Base-by-base conservation (phyloP, 37 sponge, comb jelly and placozoan genomes). In the Chondrosia reniformis region DNA sequence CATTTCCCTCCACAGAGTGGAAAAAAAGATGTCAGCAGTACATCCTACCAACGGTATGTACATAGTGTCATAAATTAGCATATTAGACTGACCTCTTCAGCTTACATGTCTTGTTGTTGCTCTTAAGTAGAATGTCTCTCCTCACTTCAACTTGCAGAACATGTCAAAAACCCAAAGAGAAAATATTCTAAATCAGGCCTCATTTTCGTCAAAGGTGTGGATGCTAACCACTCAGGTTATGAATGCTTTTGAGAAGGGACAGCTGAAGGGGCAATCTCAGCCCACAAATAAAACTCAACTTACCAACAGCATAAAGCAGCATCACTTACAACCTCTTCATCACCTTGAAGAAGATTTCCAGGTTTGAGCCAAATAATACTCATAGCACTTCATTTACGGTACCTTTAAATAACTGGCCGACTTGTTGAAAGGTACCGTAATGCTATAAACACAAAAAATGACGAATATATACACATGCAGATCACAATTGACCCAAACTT, bases 251-350 rank as follows among this genome's bases (percentile, higher is more conserved):
- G 67, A 66, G 67, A 40, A 66, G 39, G 67, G 67, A 8, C 17
- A 66, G 13, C 67, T 66, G 38, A 66, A 66, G 36, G 67, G 67
- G 9, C 67, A 66, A 59, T 30, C 17, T 19, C 6, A 6, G 17
- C 61, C 61, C n/a, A 59, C n/a, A 13, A 6, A 19, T 6, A 30
- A 30, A 30, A 30, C 61, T 59, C 30, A 25, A 59, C 10, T 19
- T 49, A 59, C 61, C n/a, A 13, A 25, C n/a, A 30, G 30, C 22
- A 59, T 59, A 6, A 59, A 59, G 61, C 61, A 59, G 61, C 61
- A 59, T 30, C 61, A 66, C 38, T 19, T 69, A 21, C 72, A 69
- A 44, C 43, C 72, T 69, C 72, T 69, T 9, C 72, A 69, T 34
- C 72, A 69, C 72, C 72, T 69, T 21, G 21, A 2, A 13, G n/a